Percentiles rank a stretch among this genome's conserved stretches.
Conservation (phyloP, 2,888 invertebrate genomes). For the Gastracanthus pulcherrimus region DNA sequence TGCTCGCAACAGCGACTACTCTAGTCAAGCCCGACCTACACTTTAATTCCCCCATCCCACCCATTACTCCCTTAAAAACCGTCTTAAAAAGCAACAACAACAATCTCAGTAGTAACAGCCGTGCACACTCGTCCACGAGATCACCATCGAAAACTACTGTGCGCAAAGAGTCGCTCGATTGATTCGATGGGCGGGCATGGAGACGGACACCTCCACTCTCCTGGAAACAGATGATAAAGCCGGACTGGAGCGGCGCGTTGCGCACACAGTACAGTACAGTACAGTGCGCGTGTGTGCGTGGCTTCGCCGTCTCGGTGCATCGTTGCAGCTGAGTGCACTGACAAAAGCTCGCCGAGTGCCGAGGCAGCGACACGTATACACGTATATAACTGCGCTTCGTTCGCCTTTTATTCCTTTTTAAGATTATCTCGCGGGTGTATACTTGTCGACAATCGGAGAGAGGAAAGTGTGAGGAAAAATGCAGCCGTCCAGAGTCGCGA, state of each 20-base stretch:
- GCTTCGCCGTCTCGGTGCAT: background rate
- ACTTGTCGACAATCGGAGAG: background rate
- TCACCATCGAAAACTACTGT: background rate
- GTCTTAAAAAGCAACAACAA: no score
- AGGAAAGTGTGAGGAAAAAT: background rate
- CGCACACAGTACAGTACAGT: background rate
- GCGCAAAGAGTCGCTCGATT: constrained; percentile 23
- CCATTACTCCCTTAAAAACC: background rate
- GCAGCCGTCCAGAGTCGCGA: background rate
- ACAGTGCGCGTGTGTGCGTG: background rate
- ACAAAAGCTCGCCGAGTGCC: no score
- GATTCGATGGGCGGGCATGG: background rate
- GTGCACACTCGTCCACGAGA: background rate
- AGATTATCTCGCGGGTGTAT: background rate
- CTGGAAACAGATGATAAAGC: constrained; percentile 50
- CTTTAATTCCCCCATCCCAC: background rate
- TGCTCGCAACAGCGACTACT: background rate
- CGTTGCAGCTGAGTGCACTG: constrained; percentile 30
- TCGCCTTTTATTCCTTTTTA: background rate
- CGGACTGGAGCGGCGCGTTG: background rate
- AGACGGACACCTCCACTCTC: background rate
- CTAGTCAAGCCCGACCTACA: background rate
- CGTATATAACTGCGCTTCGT: background rate
- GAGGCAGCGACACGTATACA: no score
- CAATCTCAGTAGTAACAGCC: no score